These are phyloP conservation scores for Suncus etruscus DNA, from an alignment of 2,113 vertebrate species.

Conservation along the genomic window DNA sequence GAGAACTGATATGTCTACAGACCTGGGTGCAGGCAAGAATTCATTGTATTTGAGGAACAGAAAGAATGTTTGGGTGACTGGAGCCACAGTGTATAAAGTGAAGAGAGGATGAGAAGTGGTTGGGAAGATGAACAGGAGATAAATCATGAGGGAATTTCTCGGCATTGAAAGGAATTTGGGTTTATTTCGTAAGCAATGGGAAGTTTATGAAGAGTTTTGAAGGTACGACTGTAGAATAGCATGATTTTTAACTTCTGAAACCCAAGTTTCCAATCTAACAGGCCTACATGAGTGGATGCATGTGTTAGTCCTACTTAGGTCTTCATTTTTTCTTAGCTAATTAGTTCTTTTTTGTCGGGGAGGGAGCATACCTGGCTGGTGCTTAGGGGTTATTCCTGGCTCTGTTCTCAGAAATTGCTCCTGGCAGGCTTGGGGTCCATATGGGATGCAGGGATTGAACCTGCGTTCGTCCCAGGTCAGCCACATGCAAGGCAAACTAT, in stretches of 20 bases:
- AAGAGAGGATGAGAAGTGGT: not conserved
- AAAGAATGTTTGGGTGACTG: not conserved
- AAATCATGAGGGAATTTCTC: not conserved
- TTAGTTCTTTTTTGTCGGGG: no score
- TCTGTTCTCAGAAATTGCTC: no score
- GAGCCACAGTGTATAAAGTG: not conserved
- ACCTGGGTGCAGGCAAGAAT: not conserved
- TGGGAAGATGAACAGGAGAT: not conserved
- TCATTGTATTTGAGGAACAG: slow-evolving; percentile 1
- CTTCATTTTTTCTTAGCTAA: no score
- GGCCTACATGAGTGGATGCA: not conserved
- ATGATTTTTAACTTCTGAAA: slow-evolving; percentile 31
- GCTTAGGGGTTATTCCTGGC: no score
- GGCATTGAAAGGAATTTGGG: not conserved
- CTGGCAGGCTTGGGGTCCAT: no score
- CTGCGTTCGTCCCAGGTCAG: no score
- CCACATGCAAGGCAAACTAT: no score
- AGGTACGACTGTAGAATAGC: not conserved
- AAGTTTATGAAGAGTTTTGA: slow-evolving; percentile 27
- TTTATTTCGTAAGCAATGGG: not conserved
- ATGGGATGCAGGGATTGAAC: no score
- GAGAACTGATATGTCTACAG: not conserved
- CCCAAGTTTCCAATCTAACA: not conserved
- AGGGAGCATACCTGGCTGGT: no score
- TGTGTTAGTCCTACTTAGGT: not conserved